Percentiles rank a stretch among this genome's conserved stretches.
phyloP scores from a whole-genome alignment of 2,888 invertebrate species.

The Drosophila anomalata region DNA sequence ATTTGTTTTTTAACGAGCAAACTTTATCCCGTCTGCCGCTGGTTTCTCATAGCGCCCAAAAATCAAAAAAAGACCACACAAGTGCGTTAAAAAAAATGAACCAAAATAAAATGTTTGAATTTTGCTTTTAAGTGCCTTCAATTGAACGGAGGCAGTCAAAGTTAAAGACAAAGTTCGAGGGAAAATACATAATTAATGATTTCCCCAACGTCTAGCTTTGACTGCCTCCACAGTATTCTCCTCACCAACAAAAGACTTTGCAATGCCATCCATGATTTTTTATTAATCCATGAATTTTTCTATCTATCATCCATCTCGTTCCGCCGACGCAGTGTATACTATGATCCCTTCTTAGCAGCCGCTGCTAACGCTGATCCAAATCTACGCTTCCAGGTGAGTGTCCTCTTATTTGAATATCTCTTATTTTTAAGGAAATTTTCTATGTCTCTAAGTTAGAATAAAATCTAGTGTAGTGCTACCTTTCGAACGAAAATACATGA shows the following conservation, averaged over 20 bases:
- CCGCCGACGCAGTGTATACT: constrained; percentile 90
- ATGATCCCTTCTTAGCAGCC: constrained; percentile 97
- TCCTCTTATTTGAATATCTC: not conserved
- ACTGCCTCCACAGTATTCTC: constrained; percentile 6
- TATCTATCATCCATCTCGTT: constrained; percentile 43
- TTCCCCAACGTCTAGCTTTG: not conserved
- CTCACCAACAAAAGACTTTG: constrained; percentile 23
- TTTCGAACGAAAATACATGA: constrained; percentile 50
- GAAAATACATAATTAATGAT: not conserved
- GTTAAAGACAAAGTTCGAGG: not conserved
- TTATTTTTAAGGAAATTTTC: not conserved
- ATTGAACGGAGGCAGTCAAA: constrained; percentile 22
- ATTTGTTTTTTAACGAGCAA: constrained; percentile 7
- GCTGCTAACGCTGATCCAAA: constrained; percentile 92
- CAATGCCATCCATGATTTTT: not conserved
- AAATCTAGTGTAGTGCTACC: constrained; percentile 11
- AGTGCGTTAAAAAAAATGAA: constrained; percentile 69
- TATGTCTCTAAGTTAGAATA: not conserved
- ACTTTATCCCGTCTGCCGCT: constrained; percentile 18
- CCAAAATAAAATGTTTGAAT: constrained; percentile 75
- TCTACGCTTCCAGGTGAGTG: constrained; percentile 94
- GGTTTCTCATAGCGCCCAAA: constrained; percentile 18
- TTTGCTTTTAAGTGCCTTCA: constrained; percentile 82
- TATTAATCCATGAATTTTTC: constrained; percentile 55
- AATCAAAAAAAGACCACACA: constrained; percentile 54